A percentile compares a stretch with the other conserved stretches of the same genome.
Evolutionary conservation across 1,140 invertebrate species (phyloP).

Genomic region (Paralvinella palmiformis): DNA sequence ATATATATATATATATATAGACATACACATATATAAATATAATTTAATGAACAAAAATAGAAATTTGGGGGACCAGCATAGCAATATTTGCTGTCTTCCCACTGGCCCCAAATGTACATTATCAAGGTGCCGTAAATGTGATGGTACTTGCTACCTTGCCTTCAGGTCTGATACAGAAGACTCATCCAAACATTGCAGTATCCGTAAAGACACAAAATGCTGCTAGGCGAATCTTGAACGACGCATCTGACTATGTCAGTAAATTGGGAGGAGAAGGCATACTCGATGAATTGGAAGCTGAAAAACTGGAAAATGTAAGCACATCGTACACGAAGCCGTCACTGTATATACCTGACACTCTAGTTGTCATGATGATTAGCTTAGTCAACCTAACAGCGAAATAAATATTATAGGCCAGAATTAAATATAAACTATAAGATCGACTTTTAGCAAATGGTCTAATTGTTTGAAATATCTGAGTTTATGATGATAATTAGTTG

Average conservation of each 20-base stretch:
- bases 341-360: too few species aligned
- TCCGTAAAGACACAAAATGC: constrained; percentile 53
- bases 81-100: too few species aligned
- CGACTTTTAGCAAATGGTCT: background rate
- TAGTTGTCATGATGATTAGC: too few species aligned
- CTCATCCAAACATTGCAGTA: constrained; percentile 50
- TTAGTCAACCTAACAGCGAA: too few species aligned
- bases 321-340: background rate
- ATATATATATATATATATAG: too few species aligned
- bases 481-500: background rate
- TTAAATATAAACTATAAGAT: background rate
- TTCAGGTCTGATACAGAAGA: constrained; percentile 45
- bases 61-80: too few species aligned
- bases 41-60: too few species aligned
- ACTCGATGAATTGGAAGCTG: constrained; percentile 43
- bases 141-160: too few species aligned
- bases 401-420: background rate
- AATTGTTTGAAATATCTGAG: background rate
- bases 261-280: constrained; percentile 47
- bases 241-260: constrained; percentile 42
- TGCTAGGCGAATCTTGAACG: constrained; percentile 49
- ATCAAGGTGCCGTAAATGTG: too few species aligned
- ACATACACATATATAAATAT: too few species aligned
- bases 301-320: constrained; percentile 36
- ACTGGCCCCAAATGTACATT: too few species aligned